Percentiles rank a stretch among this genome's conserved stretches.
Evolutionary conservation across 2,113 vertebrate species (phyloP).

Genomic region (Nipponia nippon): DNA sequence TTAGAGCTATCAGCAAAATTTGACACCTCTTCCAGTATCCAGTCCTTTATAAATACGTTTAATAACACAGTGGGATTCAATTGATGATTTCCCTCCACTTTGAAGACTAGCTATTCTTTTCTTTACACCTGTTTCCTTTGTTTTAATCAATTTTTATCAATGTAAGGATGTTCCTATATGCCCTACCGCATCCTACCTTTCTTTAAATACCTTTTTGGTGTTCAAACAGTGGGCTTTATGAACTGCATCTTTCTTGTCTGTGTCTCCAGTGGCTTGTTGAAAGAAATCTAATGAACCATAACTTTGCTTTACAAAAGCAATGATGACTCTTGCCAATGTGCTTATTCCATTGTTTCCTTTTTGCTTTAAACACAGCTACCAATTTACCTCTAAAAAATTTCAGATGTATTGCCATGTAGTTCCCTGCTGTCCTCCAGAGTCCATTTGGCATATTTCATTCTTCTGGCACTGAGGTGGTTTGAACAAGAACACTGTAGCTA

Average conservation of each 20-base stretch:
- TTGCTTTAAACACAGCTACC: not conserved
- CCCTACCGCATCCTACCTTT: not conserved
- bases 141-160: not conserved
- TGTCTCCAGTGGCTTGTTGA: not conserved
- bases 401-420: fast-evolving
- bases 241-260: not conserved
- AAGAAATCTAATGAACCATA: not conserved
- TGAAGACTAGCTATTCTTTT: not conserved
- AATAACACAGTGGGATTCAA: not conserved
- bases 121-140: not conserved
- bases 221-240: not conserved
- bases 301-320: not conserved
- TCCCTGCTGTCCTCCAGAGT: not conserved
- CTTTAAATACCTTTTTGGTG: not conserved
- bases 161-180: not conserved
- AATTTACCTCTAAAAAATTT: not conserved
- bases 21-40: not conserved
- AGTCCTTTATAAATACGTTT: not conserved
- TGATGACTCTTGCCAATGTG: not conserved
- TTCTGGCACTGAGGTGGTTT: not conserved
- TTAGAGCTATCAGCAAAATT: not conserved
- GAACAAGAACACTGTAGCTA: not conserved
- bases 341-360: not conserved
- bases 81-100: not conserved
- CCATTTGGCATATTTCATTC: not conserved